A percentile compares a stretch with the other conserved stretches of the same genome.
Conservation (phyloP, 2,797 vertebrate species). For the Falco columbarius region DNA sequence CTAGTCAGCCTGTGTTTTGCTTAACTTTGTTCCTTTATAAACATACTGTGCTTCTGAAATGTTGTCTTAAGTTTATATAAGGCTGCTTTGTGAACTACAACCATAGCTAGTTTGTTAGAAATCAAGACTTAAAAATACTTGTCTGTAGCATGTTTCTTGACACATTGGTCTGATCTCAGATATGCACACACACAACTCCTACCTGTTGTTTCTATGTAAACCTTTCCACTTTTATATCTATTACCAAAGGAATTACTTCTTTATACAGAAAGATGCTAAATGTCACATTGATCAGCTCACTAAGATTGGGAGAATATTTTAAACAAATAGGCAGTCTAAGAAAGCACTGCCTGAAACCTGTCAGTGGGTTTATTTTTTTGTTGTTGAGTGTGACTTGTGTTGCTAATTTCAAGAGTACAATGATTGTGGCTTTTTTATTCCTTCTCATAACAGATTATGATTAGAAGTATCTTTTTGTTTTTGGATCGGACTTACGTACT, state of each 20-base stretch:
- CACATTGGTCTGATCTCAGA: neutral
- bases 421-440: slow-evolving; percentile 31
- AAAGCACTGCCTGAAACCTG: neutral
- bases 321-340: neutral
- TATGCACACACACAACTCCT: neutral
- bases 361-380: neutral
- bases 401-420: slow-evolving; percentile 17
- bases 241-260: neutral
- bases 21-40: neutral
- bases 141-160: neutral
- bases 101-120: neutral
- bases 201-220: neutral
- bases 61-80: neutral
- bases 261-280: neutral
- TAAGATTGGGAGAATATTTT: neutral
- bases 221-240: neutral
- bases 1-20: neutral
- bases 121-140: neutral
- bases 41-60: neutral
- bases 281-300: neutral
- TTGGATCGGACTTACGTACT: slow-evolving; percentile 99
- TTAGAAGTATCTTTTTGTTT: slow-evolving; percentile 99
- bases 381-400: neutral
- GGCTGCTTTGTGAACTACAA: neutral
- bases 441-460: slow-evolving; percentile 83